phyloP scores from a whole-genome alignment of 2,888 invertebrate genomes.

The Tenthredo amoena region DNA sequence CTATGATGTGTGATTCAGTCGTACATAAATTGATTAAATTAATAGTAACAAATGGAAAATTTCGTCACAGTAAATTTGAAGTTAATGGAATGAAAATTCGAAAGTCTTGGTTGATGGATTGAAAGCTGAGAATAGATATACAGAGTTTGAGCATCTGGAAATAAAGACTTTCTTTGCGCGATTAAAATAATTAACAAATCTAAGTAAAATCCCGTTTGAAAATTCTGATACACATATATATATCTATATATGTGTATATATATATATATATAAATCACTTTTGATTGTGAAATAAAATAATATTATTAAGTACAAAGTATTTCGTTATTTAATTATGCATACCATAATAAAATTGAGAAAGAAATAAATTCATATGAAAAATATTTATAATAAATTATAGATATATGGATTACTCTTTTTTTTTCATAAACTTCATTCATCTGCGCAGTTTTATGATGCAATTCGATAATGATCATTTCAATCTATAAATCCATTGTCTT shows the following conservation, averaged over 20 bases:
- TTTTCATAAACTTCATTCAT: not conserved
- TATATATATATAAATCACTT: not conserved
- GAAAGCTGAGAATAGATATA: not conserved
- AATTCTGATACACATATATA: not conserved
- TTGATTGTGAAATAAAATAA: not conserved
- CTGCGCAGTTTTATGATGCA: not conserved
- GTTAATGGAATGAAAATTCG: slow-evolving; percentile 14
- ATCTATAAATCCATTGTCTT: not conserved
- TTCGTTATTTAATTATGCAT: slow-evolving; percentile 25
- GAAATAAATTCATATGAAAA: slow-evolving; percentile 12
- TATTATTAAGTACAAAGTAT: slow-evolving; percentile 31
- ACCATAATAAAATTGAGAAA: slow-evolving; percentile 12
- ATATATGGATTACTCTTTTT: not conserved
- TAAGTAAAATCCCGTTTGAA: not conserved
- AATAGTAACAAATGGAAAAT: not conserved
- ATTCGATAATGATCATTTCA: slow-evolving; percentile 5
- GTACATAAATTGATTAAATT: slow-evolving; percentile 16
- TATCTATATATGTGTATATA: no score
- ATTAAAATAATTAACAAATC: not conserved
- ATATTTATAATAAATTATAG: slow-evolving; percentile 21
- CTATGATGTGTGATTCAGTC: slow-evolving; percentile 27
- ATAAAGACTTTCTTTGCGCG: slow-evolving; percentile 35
- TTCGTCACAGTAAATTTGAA: not conserved
- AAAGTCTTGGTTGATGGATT: slow-evolving; percentile 17
- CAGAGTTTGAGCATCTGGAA: not conserved